Evolutionary conservation across 2,888 invertebrate species (phyloP), one percentile per base, ranked within the genome.

Genomic region (Meiosimyza decipiens): DNA sequence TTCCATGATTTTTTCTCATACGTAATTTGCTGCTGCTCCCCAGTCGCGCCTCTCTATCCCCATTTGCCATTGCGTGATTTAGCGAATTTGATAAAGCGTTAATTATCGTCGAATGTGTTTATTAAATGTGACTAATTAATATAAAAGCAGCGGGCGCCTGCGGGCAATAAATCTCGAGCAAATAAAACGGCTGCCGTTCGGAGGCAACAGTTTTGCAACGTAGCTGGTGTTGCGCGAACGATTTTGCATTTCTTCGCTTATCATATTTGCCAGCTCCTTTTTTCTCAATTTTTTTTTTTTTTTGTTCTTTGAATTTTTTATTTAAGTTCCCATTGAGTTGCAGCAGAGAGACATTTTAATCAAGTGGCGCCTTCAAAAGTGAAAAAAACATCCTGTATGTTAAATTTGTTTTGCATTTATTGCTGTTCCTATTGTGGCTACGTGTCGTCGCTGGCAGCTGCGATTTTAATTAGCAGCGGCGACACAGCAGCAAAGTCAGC

Each of bases 81-180:
- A 52, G 51, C 50, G 69, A 62, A 52, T 51, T 69, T 69, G 69
- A 69, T 69, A 69, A 69, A 69, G 69, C 62, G 69, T 69, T 60
- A 69, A 69, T 69, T 69, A 69, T 69, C 69, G 69, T 51, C 62
- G 69, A 69, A 69, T 69, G 69, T 69, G 69, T 69, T 69, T 69
- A 69, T 69, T 69, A 69, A 69, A 69, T 69, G 69, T 69, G 69
- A 69, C 69, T 69, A 69, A 69, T 69, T 69, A 69, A 69, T 69
- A 69, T 69, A 62, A 62, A 62, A 69, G 60, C 69, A 69, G 69
- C 69, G 62, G 69, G 69, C 62, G 69, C 28, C 69, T 62, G 69
- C 69, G 69, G 40, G 60, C 69, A 60, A 69, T 69, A 69, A 69
- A 69, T 69, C 69, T 62, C 52, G 60, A 60, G 18, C 60, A 62